Conservation (phyloP, 2,888 invertebrate genomes). For the Pachymerium ferrugineum region DNA sequence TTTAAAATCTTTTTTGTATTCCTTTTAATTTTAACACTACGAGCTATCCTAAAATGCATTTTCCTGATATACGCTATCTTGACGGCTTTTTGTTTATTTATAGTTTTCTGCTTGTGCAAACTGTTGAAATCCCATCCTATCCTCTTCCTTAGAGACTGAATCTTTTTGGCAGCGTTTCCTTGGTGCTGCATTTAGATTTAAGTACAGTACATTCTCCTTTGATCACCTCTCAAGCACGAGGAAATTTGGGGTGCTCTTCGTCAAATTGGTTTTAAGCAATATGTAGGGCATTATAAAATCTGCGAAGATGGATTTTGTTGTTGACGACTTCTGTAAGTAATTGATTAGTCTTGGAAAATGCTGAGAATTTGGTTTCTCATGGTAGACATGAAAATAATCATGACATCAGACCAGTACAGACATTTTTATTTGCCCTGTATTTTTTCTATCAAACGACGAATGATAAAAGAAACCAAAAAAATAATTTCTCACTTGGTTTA, state of each 20-base stretch:
- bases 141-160: neutral
- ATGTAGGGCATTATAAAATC: neutral
- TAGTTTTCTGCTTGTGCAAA: slow-evolving; percentile 10
- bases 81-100: neutral
- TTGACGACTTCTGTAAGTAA: neutral
- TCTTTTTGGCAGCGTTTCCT: neutral
- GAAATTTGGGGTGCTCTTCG: neutral
- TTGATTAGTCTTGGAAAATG: neutral
- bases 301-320: neutral
- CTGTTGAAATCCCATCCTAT: neutral
- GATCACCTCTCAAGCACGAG: neutral
- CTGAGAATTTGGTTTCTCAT: too few relatives aligned
- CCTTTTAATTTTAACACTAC: neutral
- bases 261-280: neutral
- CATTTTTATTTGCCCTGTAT: too few relatives aligned
- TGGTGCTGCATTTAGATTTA: neutral
- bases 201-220: slow-evolving; percentile 1
- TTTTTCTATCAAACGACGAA: too few relatives aligned
- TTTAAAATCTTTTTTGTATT: neutral
- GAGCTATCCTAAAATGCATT: neutral
- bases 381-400: too few relatives aligned
- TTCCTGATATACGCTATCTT: neutral
- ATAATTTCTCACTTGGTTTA: too few relatives aligned
- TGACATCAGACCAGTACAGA: too few relatives aligned
- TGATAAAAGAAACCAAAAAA: too few relatives aligned